Evolutionary conservation across 2,888 invertebrate genomes (phyloP), one percentile per base, ranked within the genome.

Genomic region (Andricus curvator): DNA sequence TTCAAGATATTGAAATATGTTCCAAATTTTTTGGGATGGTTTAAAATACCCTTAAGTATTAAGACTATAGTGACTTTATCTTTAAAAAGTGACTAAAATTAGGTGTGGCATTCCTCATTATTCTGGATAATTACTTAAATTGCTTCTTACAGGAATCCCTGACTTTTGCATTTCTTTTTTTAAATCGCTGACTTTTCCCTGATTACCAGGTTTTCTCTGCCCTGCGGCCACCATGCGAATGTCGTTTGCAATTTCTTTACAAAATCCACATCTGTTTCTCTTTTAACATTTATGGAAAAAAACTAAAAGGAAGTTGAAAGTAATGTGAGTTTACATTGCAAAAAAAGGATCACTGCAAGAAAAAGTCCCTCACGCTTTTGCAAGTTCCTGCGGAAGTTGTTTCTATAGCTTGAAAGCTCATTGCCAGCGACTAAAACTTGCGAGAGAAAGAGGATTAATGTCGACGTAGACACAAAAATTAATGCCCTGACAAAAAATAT

Each of bases 381-480:
- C 29, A 70, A 29, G 29, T 48, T 51, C 20, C 51, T 48, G 25
- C 29, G 29, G 44, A 51, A 70, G 29, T 51, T 70, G 70, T 48
- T 48, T 44, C 70, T 70, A 70, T 70, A 29, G 48, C 48, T 33
- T 29, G 70, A 17, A 48, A 70, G 70, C 70, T 68, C 68, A 48
- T 70, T 70, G 70, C 70, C 25, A 44, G 68, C n/a, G 51, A 48
- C 70, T 70, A 33, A 70, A 70, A 48, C 25, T 70, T 48, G 29
- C 17, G 48, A 70, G 70, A 29, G 29, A 70, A 70, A 70, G 29
- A 70, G 51, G 70, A 70, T 70, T 70, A 70, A 70, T 70, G 51
- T 70, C 20, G 51, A 48, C 70, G 70, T 51, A 20, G 70, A 29
- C 70, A 51, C 51, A 51, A 51, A 70, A 25, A 70, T 44, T 70